Conservation (phyloP, 2,888 invertebrate species). For the Cantharis nigra region DNA sequence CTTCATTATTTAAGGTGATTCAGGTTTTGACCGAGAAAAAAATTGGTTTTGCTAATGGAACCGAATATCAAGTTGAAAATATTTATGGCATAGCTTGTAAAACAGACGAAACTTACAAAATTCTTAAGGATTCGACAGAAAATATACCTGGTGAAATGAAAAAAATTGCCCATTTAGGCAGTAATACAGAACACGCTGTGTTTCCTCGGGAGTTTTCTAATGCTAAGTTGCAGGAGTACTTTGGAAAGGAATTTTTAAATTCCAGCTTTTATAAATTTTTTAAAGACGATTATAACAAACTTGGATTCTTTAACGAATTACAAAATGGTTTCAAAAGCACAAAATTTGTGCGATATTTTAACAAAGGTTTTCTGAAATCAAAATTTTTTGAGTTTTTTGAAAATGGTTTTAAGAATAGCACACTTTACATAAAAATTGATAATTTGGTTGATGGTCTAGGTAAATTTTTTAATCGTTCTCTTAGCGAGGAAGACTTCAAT, state of each 20-base stretch:
- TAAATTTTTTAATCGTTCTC: background rate
- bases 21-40: background rate
- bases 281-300: constrained; percentile 1
- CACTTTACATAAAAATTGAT: background rate
- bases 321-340: constrained; percentile 6
- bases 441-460: background rate
- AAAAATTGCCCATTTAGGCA: background rate
- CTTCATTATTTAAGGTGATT: constrained; percentile 6
- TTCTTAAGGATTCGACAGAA: background rate
- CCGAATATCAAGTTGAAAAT: constrained; percentile 3
- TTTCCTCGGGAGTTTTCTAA: background rate
- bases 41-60: constrained; percentile 9
- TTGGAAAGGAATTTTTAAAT: constrained; percentile 9
- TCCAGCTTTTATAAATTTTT: constrained; percentile 21
- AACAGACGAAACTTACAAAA: background rate
- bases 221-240: constrained; percentile 1
- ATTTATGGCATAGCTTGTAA: constrained; percentile 20
- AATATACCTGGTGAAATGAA: background rate
- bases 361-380: background rate
- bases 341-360: constrained; percentile 7
- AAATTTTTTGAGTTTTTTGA: constrained; percentile 8
- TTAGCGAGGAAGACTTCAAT: background rate
- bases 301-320: background rate
- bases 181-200: background rate
- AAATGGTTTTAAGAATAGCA: constrained; percentile 1